Percentiles rank a stretch among this genome's conserved stretches.
phyloP scores from a whole-genome alignment of 2,888 invertebrate species.

The Scaptomyza parva region DNA sequence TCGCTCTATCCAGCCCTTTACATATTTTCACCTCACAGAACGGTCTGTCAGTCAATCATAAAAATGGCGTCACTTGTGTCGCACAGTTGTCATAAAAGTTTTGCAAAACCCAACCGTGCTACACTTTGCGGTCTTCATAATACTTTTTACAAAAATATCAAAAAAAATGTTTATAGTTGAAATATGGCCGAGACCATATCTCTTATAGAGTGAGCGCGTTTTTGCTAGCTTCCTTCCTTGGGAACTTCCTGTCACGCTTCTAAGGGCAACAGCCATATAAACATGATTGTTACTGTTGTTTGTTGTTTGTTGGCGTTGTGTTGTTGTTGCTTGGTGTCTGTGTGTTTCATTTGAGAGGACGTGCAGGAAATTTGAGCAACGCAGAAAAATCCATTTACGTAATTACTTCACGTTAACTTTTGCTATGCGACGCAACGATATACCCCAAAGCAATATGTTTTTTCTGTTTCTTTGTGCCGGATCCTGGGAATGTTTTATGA shows the following conservation, averaged over 20 bases:
- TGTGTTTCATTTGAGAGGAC: slow-evolving; percentile 57
- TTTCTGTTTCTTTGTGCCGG: slow-evolving; percentile 2
- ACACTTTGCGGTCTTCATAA: slow-evolving; percentile 43
- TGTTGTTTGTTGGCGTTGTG: slow-evolving; percentile 20
- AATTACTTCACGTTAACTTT: slow-evolving; percentile 78
- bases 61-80: slow-evolving; percentile 61
- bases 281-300: slow-evolving; percentile 54
- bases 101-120: background rate
- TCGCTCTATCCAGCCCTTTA: background rate
- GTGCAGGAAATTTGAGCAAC: slow-evolving; percentile 79
- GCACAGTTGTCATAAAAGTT: slow-evolving; percentile 63
- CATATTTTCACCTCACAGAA: slow-evolving; percentile 7
- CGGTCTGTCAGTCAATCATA: slow-evolving; percentile 67
- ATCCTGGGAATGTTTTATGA: slow-evolving; percentile 25
- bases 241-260: slow-evolving; percentile 78
- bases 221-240: slow-evolving; percentile 73
- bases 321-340: slow-evolving; percentile 37
- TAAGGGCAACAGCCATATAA: slow-evolving; percentile 65
- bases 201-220: slow-evolving; percentile 36
- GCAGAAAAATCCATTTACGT: slow-evolving; percentile 79
- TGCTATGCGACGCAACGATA: slow-evolving; percentile 43
- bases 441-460: slow-evolving; percentile 15
- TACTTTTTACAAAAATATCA: slow-evolving; percentile 61
- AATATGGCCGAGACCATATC: slow-evolving; percentile 49
- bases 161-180: slow-evolving; percentile 66